Conservation (phyloP, 1,140 invertebrate species). For the Marisa cornuarietis region DNA sequence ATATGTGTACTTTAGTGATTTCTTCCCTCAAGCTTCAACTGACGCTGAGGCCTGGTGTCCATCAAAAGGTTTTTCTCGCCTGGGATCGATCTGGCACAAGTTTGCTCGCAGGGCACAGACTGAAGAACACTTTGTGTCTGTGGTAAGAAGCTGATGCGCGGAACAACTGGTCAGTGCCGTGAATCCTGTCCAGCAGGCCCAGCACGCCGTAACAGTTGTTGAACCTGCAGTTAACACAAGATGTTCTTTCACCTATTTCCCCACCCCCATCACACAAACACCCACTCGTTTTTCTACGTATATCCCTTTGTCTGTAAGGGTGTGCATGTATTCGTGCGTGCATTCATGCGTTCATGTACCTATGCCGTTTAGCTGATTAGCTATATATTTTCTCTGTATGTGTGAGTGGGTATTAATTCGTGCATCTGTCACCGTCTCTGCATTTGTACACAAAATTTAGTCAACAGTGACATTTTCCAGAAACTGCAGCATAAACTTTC, state of each 20-base stretch:
- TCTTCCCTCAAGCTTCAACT: too few relatives aligned
- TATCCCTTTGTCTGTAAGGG: constrained; percentile 2
- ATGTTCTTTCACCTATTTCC: too few relatives aligned
- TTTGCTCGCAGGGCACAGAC: constrained; percentile 77
- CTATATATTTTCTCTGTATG: too few relatives aligned
- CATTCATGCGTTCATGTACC: neutral
- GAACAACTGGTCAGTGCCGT: constrained; percentile 84
- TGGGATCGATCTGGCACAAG: constrained; percentile 75
- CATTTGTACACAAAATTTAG: too few relatives aligned
- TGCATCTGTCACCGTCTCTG: too few relatives aligned
- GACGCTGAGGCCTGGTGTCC: neutral
- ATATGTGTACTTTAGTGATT: too few relatives aligned
- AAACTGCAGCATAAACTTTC: too few relatives aligned
- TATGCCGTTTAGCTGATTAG: too few relatives aligned
- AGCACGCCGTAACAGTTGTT: constrained; percentile 82
- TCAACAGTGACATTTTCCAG: too few relatives aligned
- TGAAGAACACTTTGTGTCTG: constrained; percentile 82
- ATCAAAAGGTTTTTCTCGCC: neutral
- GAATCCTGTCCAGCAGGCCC: constrained; percentile 83
- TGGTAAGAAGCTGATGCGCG: constrained; percentile 77
- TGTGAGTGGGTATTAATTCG: too few relatives aligned
- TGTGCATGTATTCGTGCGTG: constrained; percentile 6
- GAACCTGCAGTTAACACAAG: constrained; percentile 42
- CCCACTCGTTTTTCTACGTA: too few relatives aligned
- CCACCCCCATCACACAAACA: too few relatives aligned